Percentiles rank a stretch among this genome's conserved stretches.
These are phyloP conservation scores for Papilio protenor DNA, from an alignment of 2,888 invertebrate genomes.

Conservation along the genomic window DNA sequence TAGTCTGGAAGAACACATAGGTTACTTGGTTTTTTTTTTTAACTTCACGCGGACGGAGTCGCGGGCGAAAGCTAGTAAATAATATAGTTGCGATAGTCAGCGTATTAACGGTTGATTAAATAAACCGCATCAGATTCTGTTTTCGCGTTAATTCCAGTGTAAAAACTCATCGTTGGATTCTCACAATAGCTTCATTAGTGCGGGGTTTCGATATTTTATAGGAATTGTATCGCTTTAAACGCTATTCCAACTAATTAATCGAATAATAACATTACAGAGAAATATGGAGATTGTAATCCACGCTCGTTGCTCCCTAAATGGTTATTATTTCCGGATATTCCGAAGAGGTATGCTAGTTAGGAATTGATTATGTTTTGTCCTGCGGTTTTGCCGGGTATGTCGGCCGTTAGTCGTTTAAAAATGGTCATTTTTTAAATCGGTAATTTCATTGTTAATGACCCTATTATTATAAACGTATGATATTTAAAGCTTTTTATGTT, in stretches of 20 bases:
- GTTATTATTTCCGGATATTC: neutral
- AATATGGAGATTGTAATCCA: constrained; percentile 8
- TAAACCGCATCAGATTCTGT: constrained; percentile 53
- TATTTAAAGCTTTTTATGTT: neutral
- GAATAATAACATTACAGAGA: constrained; percentile 38
- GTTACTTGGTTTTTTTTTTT: too few species aligned
- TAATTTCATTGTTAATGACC: neutral
- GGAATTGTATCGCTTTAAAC: constrained; percentile 52
- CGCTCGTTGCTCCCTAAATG: constrained; percentile 11
- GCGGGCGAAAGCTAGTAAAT: neutral
- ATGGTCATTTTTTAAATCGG: neutral
- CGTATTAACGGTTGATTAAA: constrained; percentile 56
- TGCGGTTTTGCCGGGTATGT: neutral
- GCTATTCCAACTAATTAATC: constrained; percentile 63
- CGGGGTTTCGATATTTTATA: constrained; percentile 44
- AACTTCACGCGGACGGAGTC: too few species aligned
- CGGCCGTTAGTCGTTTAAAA: too few species aligned
- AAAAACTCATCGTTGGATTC: constrained; percentile 49
- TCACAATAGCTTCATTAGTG: constrained; percentile 54
- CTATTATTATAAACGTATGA: neutral
- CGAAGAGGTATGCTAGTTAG: neutral
- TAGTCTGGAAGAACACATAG: too few species aligned
- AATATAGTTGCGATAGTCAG: constrained; percentile 14
- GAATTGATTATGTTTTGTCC: neutral
- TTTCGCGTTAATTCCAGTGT: constrained; percentile 51